Base-by-base conservation (phyloP, 2,113 vertebrate genomes). In the Seriola rivoliana region DNA sequence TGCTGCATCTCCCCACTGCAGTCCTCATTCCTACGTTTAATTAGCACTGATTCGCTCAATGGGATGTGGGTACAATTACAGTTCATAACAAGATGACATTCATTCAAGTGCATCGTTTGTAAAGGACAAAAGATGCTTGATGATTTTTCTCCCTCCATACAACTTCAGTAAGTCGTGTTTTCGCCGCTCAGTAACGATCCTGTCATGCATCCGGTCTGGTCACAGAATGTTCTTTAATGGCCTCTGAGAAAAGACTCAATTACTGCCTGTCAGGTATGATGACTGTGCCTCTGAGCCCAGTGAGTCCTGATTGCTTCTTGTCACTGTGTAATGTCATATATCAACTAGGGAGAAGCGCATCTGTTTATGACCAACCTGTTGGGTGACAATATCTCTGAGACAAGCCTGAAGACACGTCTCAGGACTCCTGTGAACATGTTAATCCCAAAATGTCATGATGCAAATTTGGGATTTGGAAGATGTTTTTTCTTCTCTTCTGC, bases 221-320 rank as follows among this genome's bases (percentile, higher is more conserved):
- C 62, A 75, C 67, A 85, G 64, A 72, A 75, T 55, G 29, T 12
- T 59, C n/a, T 70, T 58, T 17, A 42, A 68, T 5, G 14, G 52
- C 54, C 17, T 69, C 7, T 50, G 50, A 71, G 46, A 87, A 85
- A 72, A 74, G 25, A 71, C 40, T 76, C 40, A 71, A 78, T 78
- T 84, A 70, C 36, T 71, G 46, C 59, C 64, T 55, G 58, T 71
- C 11, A 1, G 21, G 5, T 67, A n/a, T 25, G 57, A 87, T 82
- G 88, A 77, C n/a, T 46, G 46, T 66, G 44, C 59, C 38, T 48
- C 2, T 73, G 38, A 75, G 44, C 29, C 36, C 34, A 63, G 46
- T 55, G 52, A 65, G 13, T 23, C 36, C 63, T 46, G 55, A 58
- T n/a, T 46, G 40, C 62, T 71, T 68, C 36, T 58, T 46, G 52